Base-by-base conservation (phyloP, 92 coral and sea anemone genomes). In the Hydrozoanthus gracilis region DNA sequence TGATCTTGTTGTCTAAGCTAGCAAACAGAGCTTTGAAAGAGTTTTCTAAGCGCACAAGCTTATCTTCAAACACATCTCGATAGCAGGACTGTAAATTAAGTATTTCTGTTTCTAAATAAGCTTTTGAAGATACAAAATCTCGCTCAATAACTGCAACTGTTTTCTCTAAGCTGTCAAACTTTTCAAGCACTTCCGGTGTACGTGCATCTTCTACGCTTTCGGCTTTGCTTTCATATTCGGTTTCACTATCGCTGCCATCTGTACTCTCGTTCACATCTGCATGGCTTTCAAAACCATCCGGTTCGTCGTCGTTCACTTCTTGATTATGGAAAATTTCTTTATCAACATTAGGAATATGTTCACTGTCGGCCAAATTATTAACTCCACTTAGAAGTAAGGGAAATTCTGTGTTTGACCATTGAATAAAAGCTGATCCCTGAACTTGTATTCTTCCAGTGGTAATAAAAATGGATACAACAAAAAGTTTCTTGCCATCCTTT, bases 381-480 rank as follows among this genome's bases (percentile, higher is more conserved):
- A 65, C 71, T 65, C 71, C 71, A 65, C 39, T 60, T 56, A 74
- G 49, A 61, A 88, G 73, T 13, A 88, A 61, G 69, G 91, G 91
- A 44, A 88, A 88, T 77, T 88, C 87, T n/a, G 73, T 39, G 39
- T 60, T 46, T 13, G 87, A 35, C 87, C 87, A 88, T 27, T 64
- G 76, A 2, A 55, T 54, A 74, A 51, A 88, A 52, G 18, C 51
- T 14, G 18, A 45, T 8, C 91, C 91, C 77, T 88, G 91, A 17
- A 82, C 83, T 51, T 75, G 79, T 46, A 75, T 75, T 52, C 65
- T 75, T 16, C 79, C 79, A 9, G 79, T 50, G 44, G 91, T 72
- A 8, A 88, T 72, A 49, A 88, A 82, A 44, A 88, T 78, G 44
- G 87, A 80, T 27, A 60, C 49, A 44, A 72, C 87, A 72, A 88